phyloP scores from a whole-genome alignment of 2,888 invertebrate genomes.

The Salpingus planirostris region DNA sequence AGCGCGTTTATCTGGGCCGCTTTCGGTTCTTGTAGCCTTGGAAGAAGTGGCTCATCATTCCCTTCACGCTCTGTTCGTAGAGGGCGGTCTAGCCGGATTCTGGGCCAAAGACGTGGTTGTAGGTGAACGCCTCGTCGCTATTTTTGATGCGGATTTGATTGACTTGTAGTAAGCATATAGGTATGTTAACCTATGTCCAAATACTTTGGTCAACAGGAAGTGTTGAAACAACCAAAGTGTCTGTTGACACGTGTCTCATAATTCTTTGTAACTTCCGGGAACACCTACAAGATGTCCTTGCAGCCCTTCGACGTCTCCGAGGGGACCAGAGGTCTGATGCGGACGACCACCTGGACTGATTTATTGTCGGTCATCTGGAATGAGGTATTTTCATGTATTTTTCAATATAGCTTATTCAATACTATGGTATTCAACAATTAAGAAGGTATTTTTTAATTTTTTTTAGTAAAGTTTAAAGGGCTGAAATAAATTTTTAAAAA shows the following conservation, averaged over 20 bases:
- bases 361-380: conserved; percentile 30
- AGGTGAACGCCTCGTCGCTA: conserved; percentile 39
- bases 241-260: too few species aligned
- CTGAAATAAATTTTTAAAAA: too few species aligned
- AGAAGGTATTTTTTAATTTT: too few species aligned
- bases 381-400: too few species aligned
- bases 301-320: conserved; percentile 69
- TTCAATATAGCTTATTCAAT: too few species aligned
- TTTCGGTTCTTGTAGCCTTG: conserved; percentile 79
- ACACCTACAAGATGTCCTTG: conserved; percentile 59
- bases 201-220: too few species aligned
- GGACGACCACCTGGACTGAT: conserved; percentile 66
- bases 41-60: conserved; percentile 69
- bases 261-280: too few species aligned
- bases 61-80: conserved; percentile 65
- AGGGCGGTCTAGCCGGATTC: conserved; percentile 63
- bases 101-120: conserved; percentile 71
- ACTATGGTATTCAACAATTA: too few species aligned
- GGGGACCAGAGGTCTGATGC: conserved; percentile 71
- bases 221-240: too few species aligned
- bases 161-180: too few species aligned
- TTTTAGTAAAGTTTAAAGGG: too few species aligned
- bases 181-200: too few species aligned
- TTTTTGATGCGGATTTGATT: conserved; percentile 59
- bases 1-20: conserved; percentile 69